These are phyloP conservation scores for Catharus bicknelli DNA, from an alignment of 2,113 vertebrate genomes.

Conservation along the genomic window DNA sequence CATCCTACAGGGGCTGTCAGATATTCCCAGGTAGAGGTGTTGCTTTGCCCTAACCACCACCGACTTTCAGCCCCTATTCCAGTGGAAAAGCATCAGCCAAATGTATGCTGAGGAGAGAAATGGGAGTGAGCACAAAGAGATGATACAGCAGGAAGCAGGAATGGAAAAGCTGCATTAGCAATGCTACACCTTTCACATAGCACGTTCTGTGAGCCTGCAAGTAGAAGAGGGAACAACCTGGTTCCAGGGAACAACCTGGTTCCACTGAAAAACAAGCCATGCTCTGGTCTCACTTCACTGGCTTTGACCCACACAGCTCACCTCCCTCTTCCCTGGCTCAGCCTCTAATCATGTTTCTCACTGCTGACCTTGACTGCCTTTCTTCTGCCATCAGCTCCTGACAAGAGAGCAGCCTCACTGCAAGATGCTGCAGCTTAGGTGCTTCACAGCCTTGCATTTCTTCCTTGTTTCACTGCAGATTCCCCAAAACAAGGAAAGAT, in stretches of 20 bases:
- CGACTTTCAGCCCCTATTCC: not conserved
- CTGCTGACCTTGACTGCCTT: constrained; percentile 27
- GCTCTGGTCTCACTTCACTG: not conserved
- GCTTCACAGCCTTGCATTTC: not conserved
- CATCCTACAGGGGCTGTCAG: not conserved
- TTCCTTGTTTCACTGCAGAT: not conserved
- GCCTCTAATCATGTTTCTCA: not conserved
- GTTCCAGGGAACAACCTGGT: not conserved
- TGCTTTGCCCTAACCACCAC: not conserved
- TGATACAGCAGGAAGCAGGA: not conserved
- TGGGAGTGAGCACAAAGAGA: not conserved
- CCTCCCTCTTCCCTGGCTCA: not conserved
- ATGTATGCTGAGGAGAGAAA: not conserved
- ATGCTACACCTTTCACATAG: not conserved
- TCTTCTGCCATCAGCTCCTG: not conserved
- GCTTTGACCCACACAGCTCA: not conserved
- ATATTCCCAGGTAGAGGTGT: not conserved
- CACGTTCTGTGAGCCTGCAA: not conserved
- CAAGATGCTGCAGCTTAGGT: not conserved
- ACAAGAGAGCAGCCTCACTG: not conserved
- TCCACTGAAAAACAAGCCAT: not conserved
- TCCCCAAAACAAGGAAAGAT: not conserved
- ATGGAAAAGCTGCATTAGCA: not conserved
- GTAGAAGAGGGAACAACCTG: not conserved
- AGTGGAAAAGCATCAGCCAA: not conserved